Evolutionary conservation across 2,888 invertebrate genomes (phyloP), one percentile per base, ranked within the genome.

Genomic region (Scotopteryx bipunctaria): DNA sequence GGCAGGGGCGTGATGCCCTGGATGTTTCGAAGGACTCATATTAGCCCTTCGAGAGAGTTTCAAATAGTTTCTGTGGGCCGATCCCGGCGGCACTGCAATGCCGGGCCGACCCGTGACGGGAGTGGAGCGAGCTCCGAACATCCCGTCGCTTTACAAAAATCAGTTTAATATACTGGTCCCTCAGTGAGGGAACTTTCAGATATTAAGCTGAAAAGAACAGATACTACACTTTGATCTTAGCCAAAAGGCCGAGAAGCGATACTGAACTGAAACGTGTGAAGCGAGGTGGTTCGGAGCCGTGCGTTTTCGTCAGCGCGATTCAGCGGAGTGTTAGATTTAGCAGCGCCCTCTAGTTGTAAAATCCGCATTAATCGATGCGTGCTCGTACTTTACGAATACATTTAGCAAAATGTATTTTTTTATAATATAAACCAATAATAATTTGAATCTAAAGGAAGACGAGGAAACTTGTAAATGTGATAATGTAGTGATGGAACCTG

Each of bases 111-210:
- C 45, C 36, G 45, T 45, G 45, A 45, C 37, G 35, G 36, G 35
- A 45, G 37, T 45, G 45, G 35, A 27, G 45, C 45, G 36, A 36
- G 36, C 45, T 33, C 40, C 40, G 25, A 45, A 85, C 56, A 67
- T 71, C 0, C 77, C 80, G 35, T 48, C 31, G 48, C 27, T 48
- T 48, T 27, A 38, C 43, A 33, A 32, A 37, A 36, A 37, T 47
- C 35, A 42, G 19, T 21, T 21, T 31, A 37, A 23, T 36, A 41
- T 21, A 44, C 38, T 35, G 31, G 42, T 36, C 42, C 40, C 38
- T 47, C 32, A 32, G 31, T 47, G 46, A 47, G 33, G 40, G 40
- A 47, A 47, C 46, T 47, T 40, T 38, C 38, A 33, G 46, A 38
- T 38, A 38, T 47, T 47, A 38, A 47, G 38, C 38, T 47, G 38